Percentiles rank a stretch among this genome's conserved stretches.
These are phyloP conservation scores for Diceros bicornis DNA, from an alignment of 2,797 vertebrate species.

Conservation along the genomic window DNA sequence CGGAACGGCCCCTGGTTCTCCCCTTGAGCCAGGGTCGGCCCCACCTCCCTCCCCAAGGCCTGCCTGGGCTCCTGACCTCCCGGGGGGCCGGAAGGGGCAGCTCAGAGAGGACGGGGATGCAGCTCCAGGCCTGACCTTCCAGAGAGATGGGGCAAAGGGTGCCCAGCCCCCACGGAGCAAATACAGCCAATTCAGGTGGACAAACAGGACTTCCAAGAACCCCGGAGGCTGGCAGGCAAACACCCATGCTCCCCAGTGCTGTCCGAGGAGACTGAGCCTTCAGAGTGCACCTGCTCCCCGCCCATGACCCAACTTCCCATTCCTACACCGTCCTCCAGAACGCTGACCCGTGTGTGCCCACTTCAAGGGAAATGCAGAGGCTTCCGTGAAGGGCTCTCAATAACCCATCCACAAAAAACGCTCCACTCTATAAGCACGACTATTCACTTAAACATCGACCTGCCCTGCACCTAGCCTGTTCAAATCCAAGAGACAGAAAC, in stretches of 20 bases:
- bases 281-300: fast-evolving
- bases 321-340: fast-evolving
- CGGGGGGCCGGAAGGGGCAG: not conserved
- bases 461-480: fast-evolving
- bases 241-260: not conserved
- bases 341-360: fast-evolving
- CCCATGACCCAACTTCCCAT: fast-evolving
- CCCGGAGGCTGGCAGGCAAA: fast-evolving
- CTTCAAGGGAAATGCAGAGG: fast-evolving
- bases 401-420: fast-evolving
- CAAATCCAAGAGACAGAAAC: fast-evolving
- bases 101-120: not conserved
- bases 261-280: fast-evolving
- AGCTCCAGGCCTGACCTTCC: not conserved
- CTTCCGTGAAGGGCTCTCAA: not conserved
- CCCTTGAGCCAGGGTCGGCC: fast-evolving
- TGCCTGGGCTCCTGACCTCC: not conserved
- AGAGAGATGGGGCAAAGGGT: not conserved
- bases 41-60: not conserved
- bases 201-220: fast-evolving
- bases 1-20: fast-evolving
- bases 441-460: fast-evolving
- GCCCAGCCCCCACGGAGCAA: fast-evolving
- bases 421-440: fast-evolving
- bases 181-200: fast-evolving